Base-by-base conservation (phyloP, 2,888 invertebrate genomes). In the Tribolium freemani region DNA sequence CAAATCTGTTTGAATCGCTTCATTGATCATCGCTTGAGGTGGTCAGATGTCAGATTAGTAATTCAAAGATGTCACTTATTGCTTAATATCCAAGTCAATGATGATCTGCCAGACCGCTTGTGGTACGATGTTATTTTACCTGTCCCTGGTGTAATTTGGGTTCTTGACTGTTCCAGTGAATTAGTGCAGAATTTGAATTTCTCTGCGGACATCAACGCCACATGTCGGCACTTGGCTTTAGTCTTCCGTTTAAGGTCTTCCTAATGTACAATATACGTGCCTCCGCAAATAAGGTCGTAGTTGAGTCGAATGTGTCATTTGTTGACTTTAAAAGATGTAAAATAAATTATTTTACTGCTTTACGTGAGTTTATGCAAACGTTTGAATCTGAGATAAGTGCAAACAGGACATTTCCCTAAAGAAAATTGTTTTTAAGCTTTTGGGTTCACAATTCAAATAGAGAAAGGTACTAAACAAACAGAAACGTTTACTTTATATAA, bases 371-470 rank as follows among this genome's bases (percentile, higher is more conserved):
- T 45, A 48, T 54, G 21, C 45, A 21, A 31, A 48, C 48, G 48
- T 48, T 38, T 56, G 57, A 67, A 67, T 67, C 71, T 56, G 38
- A 30, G 54, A 51, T 21, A 50, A 30, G 50, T 31, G 53, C 46
- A 58, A 71, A 58, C 50, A 66, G 31, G 51, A 58, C 50, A 54
- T 71, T 67, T 67, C 54, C 60, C 63, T 53, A 31, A 67, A 61
- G 68, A 63, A 63, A 63, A 72, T 72, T 72, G 72, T 72, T 72
- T 72, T 68, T 68, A 66, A 68, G 68, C 72, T 72, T 53, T 45
- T 63, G 72, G 45, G 57, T 26, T 68, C 51, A 44, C 57, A 72
- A 57, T 67, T 64, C 72, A 72, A 72, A 72, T 69, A 72, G 45
- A 66, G 58, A 69, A 64, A 60, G 56, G 72, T 58, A 64, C 58